These are phyloP conservation scores for Ceratitis capitata DNA, from an alignment of 1,140 invertebrate species.

Conservation along the genomic window DNA sequence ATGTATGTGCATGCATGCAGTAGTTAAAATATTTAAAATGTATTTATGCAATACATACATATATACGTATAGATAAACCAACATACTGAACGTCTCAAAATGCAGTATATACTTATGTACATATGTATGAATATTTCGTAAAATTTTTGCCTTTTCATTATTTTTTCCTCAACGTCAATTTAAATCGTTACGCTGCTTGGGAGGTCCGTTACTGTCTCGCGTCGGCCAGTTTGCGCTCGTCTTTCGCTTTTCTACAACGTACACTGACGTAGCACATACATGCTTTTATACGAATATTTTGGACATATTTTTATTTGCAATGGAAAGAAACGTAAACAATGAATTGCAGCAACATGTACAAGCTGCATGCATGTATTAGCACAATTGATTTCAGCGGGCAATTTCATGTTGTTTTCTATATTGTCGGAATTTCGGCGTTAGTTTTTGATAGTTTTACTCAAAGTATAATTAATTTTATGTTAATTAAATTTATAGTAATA, in stretches of 20 bases:
- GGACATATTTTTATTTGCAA: neutral
- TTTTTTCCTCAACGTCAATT: neutral
- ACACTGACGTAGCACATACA: neutral
- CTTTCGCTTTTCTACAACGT: conserved; percentile 3
- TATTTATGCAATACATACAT: neutral
- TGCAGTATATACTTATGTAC: neutral
- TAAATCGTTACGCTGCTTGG: neutral
- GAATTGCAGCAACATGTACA: neutral
- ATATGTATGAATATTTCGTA: neutral
- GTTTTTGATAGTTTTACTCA: no score
- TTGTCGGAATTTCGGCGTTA: no score
- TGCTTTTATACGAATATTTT: neutral
- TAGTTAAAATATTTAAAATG: no score
- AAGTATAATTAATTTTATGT: no score
- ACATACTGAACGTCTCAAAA: neutral
- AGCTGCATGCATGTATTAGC: neutral
- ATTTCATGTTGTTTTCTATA: neutral
- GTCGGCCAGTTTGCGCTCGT: neutral
- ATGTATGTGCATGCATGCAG: neutral
- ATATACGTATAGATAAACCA: neutral
- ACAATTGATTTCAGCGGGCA: neutral
- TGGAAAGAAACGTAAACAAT: neutral
- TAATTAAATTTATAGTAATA: no score
- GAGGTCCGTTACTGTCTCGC: conserved; percentile 25
- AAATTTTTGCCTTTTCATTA: neutral